Evolutionary conservation across 2,797 vertebrate species (phyloP).

Genomic region (Oreochromis mossambicus): DNA sequence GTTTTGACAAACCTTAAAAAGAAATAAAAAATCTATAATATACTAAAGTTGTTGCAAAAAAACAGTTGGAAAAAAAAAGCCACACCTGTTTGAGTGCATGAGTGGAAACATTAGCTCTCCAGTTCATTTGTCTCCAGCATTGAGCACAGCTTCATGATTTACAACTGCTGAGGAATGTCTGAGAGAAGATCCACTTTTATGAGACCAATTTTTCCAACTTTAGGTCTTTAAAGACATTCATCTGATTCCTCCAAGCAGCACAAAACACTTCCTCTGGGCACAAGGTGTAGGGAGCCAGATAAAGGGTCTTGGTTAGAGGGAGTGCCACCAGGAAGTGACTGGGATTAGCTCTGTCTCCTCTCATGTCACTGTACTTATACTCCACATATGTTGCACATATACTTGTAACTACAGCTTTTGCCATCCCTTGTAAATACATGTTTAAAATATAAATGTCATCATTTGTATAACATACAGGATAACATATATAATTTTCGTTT

Average conservation of each 20-base stretch:
- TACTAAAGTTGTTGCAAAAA: not conserved
- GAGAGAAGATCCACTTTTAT: conserved; percentile 40
- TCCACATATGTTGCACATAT: not conserved
- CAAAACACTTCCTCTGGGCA: conserved; percentile 9
- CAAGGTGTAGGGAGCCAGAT: conserved; percentile 14
- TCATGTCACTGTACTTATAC: not conserved
- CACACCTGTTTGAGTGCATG: conserved; percentile 14
- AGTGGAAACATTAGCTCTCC: conserved; percentile 26
- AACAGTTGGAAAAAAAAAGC: not conserved
- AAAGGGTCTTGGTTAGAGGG: not conserved
- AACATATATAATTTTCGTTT: not conserved
- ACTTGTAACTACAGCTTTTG: not conserved
- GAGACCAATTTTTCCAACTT: conserved; percentile 21
- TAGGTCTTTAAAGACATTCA: conserved; percentile 13
- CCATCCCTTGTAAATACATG: not conserved
- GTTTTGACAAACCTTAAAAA: not conserved
- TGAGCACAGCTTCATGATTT: conserved; percentile 39
- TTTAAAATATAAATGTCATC: not conserved
- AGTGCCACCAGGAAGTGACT: not conserved
- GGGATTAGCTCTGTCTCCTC: not conserved
- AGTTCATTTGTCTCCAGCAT: conserved; percentile 17
- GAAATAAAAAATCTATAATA: not conserved
- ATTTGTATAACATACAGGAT: not conserved
- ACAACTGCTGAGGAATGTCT: conserved; percentile 50
- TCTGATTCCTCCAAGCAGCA: conserved; percentile 1